These are phyloP conservation scores for Elachura formosa DNA, from an alignment of 2,113 vertebrate species.

Conservation along the genomic window DNA sequence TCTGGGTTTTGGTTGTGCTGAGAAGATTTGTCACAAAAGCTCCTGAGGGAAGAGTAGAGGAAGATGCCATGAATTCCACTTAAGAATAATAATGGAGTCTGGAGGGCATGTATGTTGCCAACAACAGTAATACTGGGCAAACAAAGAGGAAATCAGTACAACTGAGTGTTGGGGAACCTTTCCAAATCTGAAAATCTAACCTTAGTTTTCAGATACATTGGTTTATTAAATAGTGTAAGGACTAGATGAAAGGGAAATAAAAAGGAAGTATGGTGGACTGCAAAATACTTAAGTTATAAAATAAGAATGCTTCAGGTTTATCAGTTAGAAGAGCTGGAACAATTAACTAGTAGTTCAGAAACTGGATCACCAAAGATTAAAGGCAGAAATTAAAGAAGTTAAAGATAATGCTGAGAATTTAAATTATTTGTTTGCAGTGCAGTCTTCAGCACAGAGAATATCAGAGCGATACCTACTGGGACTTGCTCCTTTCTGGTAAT, in stretches of 20 bases:
- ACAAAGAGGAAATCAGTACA: neutral
- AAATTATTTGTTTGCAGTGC: neutral
- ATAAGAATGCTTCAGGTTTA: neutral
- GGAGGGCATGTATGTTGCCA: neutral
- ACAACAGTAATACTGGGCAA: neutral
- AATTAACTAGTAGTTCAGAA: neutral
- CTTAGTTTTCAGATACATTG: neutral
- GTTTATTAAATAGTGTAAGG: neutral
- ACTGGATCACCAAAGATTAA: neutral
- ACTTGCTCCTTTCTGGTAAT: slow-evolving; percentile 57
- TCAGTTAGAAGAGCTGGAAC: neutral
- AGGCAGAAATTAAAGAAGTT: slow-evolving; percentile 29
- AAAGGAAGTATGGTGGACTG: neutral
- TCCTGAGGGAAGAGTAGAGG: neutral
- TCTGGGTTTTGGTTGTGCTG: neutral
- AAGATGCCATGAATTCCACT: neutral
- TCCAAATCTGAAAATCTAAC: neutral
- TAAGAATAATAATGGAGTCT: neutral
- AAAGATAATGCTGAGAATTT: slow-evolving; percentile 8
- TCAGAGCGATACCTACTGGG: slow-evolving; percentile 33
- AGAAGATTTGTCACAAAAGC: neutral
- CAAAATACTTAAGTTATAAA: neutral
- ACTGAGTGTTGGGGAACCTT: neutral
- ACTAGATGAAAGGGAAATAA: neutral
- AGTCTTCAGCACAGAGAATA: neutral